A percentile compares a stretch with the other conserved stretches of the same genome.
Conservation (phyloP, 2,113 vertebrate species). For the Rattus rattus region DNA sequence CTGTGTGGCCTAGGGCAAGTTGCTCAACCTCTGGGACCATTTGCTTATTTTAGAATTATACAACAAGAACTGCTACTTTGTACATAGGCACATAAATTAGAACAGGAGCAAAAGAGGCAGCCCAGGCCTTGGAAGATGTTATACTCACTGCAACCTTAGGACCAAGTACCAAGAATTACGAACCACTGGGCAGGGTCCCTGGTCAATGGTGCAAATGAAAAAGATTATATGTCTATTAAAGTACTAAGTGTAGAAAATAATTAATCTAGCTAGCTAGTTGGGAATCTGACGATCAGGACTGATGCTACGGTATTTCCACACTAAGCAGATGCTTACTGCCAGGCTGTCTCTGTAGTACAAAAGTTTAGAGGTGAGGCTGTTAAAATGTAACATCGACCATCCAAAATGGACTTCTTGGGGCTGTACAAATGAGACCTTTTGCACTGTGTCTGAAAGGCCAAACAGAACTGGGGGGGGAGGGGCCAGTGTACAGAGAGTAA, state of each 20-base stretch:
- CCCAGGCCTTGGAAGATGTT: background rate
- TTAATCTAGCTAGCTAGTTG: background rate
- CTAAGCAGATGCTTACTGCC: background rate
- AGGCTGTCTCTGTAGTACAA: slow-evolving; percentile 34
- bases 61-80: background rate
- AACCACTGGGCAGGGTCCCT: background rate
- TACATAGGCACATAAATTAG: background rate
- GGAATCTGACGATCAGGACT: slow-evolving; percentile 14
- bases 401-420: background rate
- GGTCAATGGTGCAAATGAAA: background rate
- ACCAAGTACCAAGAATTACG: background rate
- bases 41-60: slow-evolving; percentile 31
- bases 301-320: slow-evolving; percentile 20
- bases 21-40: background rate
- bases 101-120: background rate
- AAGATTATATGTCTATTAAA: background rate
- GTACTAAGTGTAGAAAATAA: slow-evolving; percentile 41
- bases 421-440: slow-evolving; percentile 57
- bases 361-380: slow-evolving; percentile 43
- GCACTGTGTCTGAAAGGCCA: slow-evolving; percentile 64
- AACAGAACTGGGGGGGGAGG: background rate
- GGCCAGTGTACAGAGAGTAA: background rate
- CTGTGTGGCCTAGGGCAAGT: background rate
- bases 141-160: background rate
- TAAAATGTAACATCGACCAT: slow-evolving; percentile 68